Percentiles rank a stretch among this genome's conserved stretches.
phyloP scores from a whole-genome alignment of 2,797 vertebrate species.

The Xyrichtys novacula region DNA sequence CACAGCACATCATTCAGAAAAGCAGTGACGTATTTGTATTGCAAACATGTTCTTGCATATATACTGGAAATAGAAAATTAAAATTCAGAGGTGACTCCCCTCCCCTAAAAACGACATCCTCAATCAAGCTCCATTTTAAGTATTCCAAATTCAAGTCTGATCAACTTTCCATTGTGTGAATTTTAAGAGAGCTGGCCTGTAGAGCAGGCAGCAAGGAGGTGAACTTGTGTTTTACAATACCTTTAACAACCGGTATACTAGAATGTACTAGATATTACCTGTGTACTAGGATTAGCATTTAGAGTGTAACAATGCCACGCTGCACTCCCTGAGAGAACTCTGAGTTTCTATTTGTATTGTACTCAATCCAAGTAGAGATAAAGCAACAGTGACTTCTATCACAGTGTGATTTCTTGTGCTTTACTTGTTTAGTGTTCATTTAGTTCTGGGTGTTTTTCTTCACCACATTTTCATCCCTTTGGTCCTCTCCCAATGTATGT shows the following conservation, averaged over 20 bases:
- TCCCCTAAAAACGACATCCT: conserved; percentile 61
- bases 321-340: conserved; percentile 63
- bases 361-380: conserved; percentile 79
- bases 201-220: conserved; percentile 85
- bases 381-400: conserved; percentile 71
- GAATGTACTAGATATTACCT: conserved; percentile 82
- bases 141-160: conserved; percentile 47
- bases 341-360: conserved; percentile 76
- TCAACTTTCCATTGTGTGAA: conserved; percentile 55
- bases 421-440: conserved; percentile 67
- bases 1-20: conserved; percentile 36
- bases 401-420: conserved; percentile 75
- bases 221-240: conserved; percentile 72
- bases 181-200: conserved; percentile 75
- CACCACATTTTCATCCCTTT: conserved; percentile 56
- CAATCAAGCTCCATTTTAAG: conserved; percentile 32
- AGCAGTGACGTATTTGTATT: conserved; percentile 27
- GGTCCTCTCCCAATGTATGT: conserved; percentile 56
- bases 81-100: conserved; percentile 50
- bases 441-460: conserved; percentile 53
- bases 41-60: conserved; percentile 30
- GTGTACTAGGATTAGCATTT: conserved; percentile 78
- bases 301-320: conserved; percentile 67
- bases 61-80: conserved; percentile 35
- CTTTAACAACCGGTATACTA: conserved; percentile 77